phyloP scores from a whole-genome alignment of 2,888 invertebrate genomes.

The Incurvaria masculella region DNA sequence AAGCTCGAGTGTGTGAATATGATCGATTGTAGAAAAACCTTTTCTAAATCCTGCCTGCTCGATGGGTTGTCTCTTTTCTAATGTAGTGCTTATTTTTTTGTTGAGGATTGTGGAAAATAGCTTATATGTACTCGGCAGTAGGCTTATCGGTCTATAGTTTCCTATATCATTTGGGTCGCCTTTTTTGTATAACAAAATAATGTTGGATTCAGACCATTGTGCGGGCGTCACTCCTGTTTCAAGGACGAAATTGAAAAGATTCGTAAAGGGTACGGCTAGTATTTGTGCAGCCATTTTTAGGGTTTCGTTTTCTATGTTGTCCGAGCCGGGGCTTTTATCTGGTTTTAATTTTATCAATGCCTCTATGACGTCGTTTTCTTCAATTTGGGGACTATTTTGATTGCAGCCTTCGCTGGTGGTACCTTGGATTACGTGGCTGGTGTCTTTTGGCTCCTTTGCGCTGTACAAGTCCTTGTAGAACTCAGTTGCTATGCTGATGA shows the following conservation, averaged over 20 bases:
- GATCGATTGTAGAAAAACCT: background rate
- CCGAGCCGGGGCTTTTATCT: slow-evolving; percentile 8
- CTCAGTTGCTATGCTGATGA: slow-evolving; percentile 9
- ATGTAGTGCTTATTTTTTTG: background rate
- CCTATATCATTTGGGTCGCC: background rate
- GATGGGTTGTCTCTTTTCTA: slow-evolving; percentile 6
- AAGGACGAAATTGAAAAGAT: slow-evolving; percentile 1
- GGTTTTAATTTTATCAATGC: slow-evolving; percentile 5
- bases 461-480: slow-evolving; percentile 10
- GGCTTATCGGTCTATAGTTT: background rate
- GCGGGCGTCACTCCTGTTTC: slow-evolving; percentile 4
- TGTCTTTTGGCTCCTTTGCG: slow-evolving; percentile 2
- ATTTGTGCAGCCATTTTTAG: background rate
- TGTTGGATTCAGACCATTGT: slow-evolving; percentile 5
- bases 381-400: background rate
- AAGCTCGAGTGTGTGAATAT: slow-evolving; percentile 1
- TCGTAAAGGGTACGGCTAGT: background rate
- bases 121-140: background rate
- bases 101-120: slow-evolving; percentile 1
- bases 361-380: slow-evolving; percentile 2
- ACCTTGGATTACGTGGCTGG: slow-evolving; percentile 1
- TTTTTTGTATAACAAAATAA: background rate
- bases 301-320: slow-evolving; percentile 5
- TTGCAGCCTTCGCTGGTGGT: background rate
- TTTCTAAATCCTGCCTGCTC: slow-evolving; percentile 7